phyloP scores from a whole-genome alignment of 1,140 invertebrate genomes.

The Brachystomella parvula region DNA sequence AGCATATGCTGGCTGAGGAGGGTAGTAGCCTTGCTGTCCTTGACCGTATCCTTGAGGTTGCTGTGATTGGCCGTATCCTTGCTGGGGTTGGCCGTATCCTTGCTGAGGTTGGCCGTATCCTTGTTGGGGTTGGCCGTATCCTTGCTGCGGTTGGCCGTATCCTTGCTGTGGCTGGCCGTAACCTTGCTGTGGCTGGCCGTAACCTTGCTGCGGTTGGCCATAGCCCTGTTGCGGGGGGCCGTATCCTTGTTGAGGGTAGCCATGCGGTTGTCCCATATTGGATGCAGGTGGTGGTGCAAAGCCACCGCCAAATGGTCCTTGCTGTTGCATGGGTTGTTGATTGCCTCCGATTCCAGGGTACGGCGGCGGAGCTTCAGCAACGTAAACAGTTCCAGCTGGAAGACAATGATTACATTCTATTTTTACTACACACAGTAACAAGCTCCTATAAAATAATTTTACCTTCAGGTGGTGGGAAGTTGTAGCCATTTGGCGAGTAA shows the following conservation, averaged over 20 bases:
- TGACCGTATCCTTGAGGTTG: neutral
- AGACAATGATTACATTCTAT: constrained; percentile 19
- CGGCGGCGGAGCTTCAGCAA: constrained; percentile 86
- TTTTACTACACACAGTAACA: neutral
- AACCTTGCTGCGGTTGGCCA: neutral
- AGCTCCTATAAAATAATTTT: constrained; percentile 29
- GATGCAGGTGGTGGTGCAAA: constrained; percentile 4
- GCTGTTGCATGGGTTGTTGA: neutral
- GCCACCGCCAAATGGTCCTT: neutral
- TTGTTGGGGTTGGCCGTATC: neutral
- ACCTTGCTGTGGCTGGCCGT: too few relatives aligned
- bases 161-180: neutral
- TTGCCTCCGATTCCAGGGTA: constrained; percentile 43
- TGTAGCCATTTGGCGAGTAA: constrained; percentile 59
- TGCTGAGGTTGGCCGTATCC: neutral
- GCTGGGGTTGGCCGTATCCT: neutral
- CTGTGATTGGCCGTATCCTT: neutral
- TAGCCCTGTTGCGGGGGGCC: too few relatives aligned
- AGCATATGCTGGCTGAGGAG: constrained; percentile 1
- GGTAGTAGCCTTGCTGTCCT: constrained; percentile 1
- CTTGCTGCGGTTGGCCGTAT: neutral
- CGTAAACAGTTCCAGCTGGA: constrained; percentile 75
- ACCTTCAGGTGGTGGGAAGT: constrained; percentile 64
- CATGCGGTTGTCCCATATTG: too few relatives aligned
- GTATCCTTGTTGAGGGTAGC: too few relatives aligned